Base-by-base conservation (phyloP, 2,888 invertebrate genomes). In the Orthosia cruda region DNA sequence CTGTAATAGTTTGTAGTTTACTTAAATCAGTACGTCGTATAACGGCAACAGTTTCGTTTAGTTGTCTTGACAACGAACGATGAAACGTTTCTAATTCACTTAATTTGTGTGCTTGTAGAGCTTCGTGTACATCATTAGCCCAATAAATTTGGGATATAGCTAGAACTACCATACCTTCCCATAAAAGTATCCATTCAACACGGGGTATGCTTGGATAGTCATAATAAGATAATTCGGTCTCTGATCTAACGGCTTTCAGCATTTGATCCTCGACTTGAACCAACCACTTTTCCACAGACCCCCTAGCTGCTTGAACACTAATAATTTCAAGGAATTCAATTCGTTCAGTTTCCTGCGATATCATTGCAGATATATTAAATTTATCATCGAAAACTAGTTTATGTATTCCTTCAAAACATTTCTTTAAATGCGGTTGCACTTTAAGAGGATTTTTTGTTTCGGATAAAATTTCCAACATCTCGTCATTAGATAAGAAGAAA, bases 401-500 rank as follows among this genome's bases (percentile, higher is more conserved):
- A 78, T 97, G 97, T 72, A 99, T 98, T 64, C 98, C 99, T 95
- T 99, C 98, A 92, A 99, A 99, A 93, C 98, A 98, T 95, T 99
- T 99, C 91, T 98, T 98, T 71, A 99, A 95, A 96, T 99, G 98
- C 1, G 98, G 98, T 93, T 99, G 98, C 3, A 99, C 98, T 87
- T 98, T 97, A 12, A 98, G 93, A 0, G 98, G 98, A 91, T 99
- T 98, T 95, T 98, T 98, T 3, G 98, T 98, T 97, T 99, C 98
- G 0, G 99, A 98, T 79, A 99, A 96, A 87, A 99, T 98, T 94
- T 99, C 98, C 86, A 99, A 96, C 97, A 99, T 98, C 94, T 99
- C 99, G 89, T 99, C 98, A 92, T 99, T 99, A 11, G 99, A 99
- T 75, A 99, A 96, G 91, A 99, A 99, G 97, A 99, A 99, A 92